Evolutionary conservation across 2,888 invertebrate species (phyloP), one percentile per base, ranked within the genome.

Genomic region (Melanotus villosus): DNA sequence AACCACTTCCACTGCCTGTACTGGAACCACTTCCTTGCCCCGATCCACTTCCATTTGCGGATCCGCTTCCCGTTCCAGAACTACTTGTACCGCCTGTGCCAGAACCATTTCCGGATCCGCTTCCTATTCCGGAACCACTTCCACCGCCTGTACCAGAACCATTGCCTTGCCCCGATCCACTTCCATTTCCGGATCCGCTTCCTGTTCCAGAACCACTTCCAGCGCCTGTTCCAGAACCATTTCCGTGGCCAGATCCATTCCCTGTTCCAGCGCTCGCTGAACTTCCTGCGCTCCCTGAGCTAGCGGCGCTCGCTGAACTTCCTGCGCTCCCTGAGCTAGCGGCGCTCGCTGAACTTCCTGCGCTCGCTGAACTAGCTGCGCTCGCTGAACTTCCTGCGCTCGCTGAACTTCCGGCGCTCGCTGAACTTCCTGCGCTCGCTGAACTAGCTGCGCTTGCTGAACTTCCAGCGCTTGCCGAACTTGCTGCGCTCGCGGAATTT

Each of bases 21-120:
- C 45, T 19, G 9, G 18, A 2, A 2, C 45, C 21, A 19, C 45
- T 45, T 2, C 45, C 19, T 14, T 1, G 1, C 0, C 56, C 38
- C 0, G 16, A 5, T 1, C 19, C 19, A 26, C 16, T 59, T 14
- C 59, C 59, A 14, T 0, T 26, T 9, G 16, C 41, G 3, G 7
- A 4, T 16, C 32, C 32, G 1, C 14, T 0, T 21, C 45, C 45
- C 3, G 5, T 21, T 9, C 45, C 45, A 18, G 45, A 12, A 19
- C 45, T n/a, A 2, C 18, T 18, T 3, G 18, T 19, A 14, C 10
- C 10, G 7, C 18, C 45, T 2, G 5, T 18, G 12, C 45, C 45
- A 19, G 18, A 10, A 6, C 59, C 59, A 18, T 10, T 26, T n/a
- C 43, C 43, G 10, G 30, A 18, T n/a, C 59, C 59, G 12, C 16